Evolutionary conservation across 1,140 invertebrate genomes (phyloP).

Genomic region (Rhynchophorus ferrugineus): DNA sequence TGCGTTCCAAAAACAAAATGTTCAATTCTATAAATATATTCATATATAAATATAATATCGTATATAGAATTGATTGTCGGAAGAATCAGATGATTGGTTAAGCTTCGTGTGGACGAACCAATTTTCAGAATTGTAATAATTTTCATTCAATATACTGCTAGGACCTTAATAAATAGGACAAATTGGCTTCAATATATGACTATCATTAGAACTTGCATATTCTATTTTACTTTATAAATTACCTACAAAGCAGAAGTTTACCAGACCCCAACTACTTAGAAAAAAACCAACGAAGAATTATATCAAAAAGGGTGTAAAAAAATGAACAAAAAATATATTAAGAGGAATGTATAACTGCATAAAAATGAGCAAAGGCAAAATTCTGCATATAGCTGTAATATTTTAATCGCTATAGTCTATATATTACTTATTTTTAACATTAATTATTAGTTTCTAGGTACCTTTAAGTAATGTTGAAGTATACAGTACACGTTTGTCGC

Average conservation of each 20-base stretch:
- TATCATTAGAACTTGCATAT: neutral
- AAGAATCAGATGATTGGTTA: too few species aligned
- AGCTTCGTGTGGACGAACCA: too few species aligned
- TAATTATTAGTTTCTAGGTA: constrained; percentile 34
- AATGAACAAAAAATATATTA: constrained; percentile 1
- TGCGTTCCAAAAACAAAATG: too few species aligned
- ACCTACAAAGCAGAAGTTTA: neutral
- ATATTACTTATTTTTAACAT: constrained; percentile 28
- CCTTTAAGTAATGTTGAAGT: constrained; percentile 35
- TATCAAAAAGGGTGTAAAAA: constrained; percentile 10
- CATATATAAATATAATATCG: too few species aligned
- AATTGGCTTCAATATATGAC: neutral
- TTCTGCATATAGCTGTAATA: constrained; percentile 19
- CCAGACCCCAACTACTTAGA: neutral
- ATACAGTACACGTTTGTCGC: constrained; percentile 29
- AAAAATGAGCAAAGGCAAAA: constrained; percentile 28
- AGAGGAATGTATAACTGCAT: constrained; percentile 21
- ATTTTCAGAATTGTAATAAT: too few species aligned
- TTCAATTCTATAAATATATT: too few species aligned
- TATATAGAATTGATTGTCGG: too few species aligned
- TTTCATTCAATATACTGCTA: too few species aligned
- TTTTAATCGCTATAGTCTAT: constrained; percentile 13
- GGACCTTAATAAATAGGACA: too few species aligned
- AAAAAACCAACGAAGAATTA: neutral
- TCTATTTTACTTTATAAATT: neutral